Evolutionary conservation across 1,140 invertebrate species (phyloP), one percentile per base, ranked within the genome.

Genomic region (Philopotamus ludificatus): DNA sequence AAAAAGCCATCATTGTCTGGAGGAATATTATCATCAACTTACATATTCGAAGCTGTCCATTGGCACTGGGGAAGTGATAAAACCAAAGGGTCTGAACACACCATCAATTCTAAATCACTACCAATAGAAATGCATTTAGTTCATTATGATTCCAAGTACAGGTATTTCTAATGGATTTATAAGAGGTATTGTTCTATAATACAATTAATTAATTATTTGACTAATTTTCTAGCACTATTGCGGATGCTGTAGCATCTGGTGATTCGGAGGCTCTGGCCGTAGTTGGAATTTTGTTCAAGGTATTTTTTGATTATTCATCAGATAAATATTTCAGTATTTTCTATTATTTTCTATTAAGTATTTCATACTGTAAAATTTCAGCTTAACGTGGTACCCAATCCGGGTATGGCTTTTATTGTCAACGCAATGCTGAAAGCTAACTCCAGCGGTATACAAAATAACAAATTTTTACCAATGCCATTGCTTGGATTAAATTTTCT

Each of bases 11-110:
- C 34, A 10, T 16, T 66, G 9, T 1, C 3, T 20, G 65, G 65
- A 23, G 65, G 65, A 8, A 47, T 51, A 22, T 41, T 66, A n/a
- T 3, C 41, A 3, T 57, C 57, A 9, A 47, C n/a, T 21, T 66
- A 66, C 21, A 20, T 20, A 15, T 25, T 66, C 15, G 21, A 12
- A 1, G 22, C 9, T 1, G 10, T 66, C 1, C 65, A 66, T 45
- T 62, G 34, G 18, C 44, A 15, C 15, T 47, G 44, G 44, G 44
- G 44, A 15, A 8, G 7, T 9, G 44, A 16, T 16, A 8, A 8
- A 9, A 16, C 18, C 8, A 47, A 4, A 4, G 18, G 44, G 4
- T 4, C 44, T 7, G 44, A 47, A 47, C 44, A 47, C 15, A 16
- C 15, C 10, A 7, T 47, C 10, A 47, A 47, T 47, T 47, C 44